Evolutionary conservation across 2,888 invertebrate species (phyloP).

Genomic region (Lepas anatifera): DNA sequence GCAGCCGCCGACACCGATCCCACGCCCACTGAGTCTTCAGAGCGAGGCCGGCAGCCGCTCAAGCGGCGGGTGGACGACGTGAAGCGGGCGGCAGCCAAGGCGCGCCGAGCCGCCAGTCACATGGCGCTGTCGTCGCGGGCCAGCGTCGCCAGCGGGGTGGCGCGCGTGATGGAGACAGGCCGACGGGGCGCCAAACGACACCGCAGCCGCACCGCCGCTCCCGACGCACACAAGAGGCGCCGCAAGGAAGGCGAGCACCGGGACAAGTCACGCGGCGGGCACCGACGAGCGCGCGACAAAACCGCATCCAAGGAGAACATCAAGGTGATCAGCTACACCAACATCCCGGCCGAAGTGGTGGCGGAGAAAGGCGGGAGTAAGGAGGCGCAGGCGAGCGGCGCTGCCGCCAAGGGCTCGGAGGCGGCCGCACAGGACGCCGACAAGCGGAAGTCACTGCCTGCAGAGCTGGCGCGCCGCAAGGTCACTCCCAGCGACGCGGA

Average conservation of each 20-base stretch:
- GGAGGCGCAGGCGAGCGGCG: neutral
- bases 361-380: neutral
- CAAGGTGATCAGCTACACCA: constrained; percentile 10
- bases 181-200: neutral
- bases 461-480: neutral
- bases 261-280: neutral
- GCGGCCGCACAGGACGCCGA: neutral
- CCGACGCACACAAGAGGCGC: neutral
- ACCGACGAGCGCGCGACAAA: neutral
- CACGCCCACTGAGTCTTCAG: neutral
- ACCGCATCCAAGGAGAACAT: neutral
- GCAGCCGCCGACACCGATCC: too few relatives aligned
- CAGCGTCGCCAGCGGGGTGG: constrained; percentile 1
- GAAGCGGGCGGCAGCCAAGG: neutral
- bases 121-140: constrained; percentile 4
- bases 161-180: neutral
- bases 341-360: neutral
- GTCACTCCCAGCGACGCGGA: neutral
- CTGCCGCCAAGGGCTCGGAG: neutral
- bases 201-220: neutral
- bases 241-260: neutral
- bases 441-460: constrained; percentile 4
- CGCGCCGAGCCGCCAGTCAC: constrained; percentile 2
- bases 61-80: neutral
- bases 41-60: neutral